Evolutionary conservation across 2,888 invertebrate genomes (phyloP).

Genomic region (Polydrusus tereticollis): DNA sequence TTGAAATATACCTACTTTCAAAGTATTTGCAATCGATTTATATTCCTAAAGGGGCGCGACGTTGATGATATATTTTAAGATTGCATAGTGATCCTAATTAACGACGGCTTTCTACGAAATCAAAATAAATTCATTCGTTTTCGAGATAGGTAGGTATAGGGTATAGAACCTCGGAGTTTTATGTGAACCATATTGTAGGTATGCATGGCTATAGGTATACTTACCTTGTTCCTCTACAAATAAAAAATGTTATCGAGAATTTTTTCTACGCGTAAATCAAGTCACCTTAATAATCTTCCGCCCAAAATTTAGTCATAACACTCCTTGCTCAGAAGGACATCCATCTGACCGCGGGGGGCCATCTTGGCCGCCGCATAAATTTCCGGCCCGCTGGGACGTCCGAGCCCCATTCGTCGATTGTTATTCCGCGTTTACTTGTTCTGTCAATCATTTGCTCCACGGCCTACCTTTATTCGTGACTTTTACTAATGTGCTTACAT

Average conservation of each 20-base stretch:
- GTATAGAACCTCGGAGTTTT: too few species aligned
- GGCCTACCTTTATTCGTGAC: conserved; percentile 48
- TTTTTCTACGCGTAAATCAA: conserved; percentile 19
- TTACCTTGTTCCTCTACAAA: too few species aligned
- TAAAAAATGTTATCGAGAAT: neutral
- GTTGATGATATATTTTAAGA: too few species aligned
- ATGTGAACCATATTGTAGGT: neutral
- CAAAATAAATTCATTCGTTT: too few species aligned
- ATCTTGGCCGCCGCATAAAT: conserved; percentile 47
- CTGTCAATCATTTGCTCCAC: conserved; percentile 60
- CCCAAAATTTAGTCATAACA: conserved; percentile 45
- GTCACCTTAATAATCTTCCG: conserved; percentile 19
- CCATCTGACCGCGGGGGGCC: conserved; percentile 45
- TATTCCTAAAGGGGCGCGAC: too few species aligned
- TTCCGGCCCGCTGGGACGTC: conserved; percentile 46
- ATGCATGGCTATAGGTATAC: too few species aligned
- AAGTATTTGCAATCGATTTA: too few species aligned
- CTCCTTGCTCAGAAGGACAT: conserved; percentile 34
- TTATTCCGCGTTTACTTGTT: conserved; percentile 58
- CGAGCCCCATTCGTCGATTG: conserved; percentile 59
- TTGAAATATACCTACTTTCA: too few species aligned
- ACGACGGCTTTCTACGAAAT: too few species aligned
- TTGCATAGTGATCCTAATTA: too few species aligned
- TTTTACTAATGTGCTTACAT: conserved; percentile 42
- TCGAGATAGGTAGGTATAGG: too few species aligned